A percentile compares a stretch with the other conserved stretches of the same genome.
Evolutionary conservation across 30 jellyfish, hydroid and myxozoan genomes (phyloP).

Genomic region (Cassiopea andromeda): DNA sequence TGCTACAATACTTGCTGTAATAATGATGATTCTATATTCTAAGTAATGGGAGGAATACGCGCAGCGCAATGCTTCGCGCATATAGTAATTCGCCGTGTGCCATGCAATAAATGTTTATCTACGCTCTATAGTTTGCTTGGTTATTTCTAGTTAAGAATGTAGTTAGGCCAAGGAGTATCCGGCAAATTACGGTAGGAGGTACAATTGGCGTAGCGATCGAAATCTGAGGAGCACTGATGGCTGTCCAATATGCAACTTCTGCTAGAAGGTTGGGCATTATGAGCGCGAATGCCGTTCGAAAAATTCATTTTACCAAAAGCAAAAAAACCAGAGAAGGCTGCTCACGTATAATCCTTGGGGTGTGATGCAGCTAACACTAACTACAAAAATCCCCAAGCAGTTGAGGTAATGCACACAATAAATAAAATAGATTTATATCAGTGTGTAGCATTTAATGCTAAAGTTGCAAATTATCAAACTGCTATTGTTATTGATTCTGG

Average conservation of each 20-base stretch:
- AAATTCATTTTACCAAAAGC: background rate
- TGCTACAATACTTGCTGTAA: too few species aligned
- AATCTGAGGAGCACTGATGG: slow-evolving; percentile 41
- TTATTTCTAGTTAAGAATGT: too few species aligned
- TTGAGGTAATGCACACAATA: background rate
- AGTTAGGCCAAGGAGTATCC: background rate
- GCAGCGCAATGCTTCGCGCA: too few species aligned
- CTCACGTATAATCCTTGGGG: slow-evolving; percentile 22
- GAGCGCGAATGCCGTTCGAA: background rate
- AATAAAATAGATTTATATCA: background rate
- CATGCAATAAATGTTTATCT: too few species aligned
- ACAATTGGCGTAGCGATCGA: slow-evolving; percentile 2
- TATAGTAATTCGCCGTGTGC: too few species aligned
- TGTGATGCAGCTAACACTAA: slow-evolving; percentile 38
- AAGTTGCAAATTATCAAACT: background rate
- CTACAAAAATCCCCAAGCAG: slow-evolving; percentile 8
- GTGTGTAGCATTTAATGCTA: slow-evolving; percentile 21
- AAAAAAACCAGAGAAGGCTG: slow-evolving; percentile 42
- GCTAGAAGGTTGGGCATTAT: slow-evolving; percentile 10
- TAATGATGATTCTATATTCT: too few species aligned
- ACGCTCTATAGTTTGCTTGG: too few species aligned
- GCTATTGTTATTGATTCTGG: slow-evolving; percentile 37
- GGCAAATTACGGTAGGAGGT: background rate
- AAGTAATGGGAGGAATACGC: too few species aligned
- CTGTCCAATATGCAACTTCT: slow-evolving; percentile 12